Percentiles rank a stretch among this genome's conserved stretches.
Evolutionary conservation across 2,113 vertebrate species (phyloP).

Genomic region (Platichthys stellatus): DNA sequence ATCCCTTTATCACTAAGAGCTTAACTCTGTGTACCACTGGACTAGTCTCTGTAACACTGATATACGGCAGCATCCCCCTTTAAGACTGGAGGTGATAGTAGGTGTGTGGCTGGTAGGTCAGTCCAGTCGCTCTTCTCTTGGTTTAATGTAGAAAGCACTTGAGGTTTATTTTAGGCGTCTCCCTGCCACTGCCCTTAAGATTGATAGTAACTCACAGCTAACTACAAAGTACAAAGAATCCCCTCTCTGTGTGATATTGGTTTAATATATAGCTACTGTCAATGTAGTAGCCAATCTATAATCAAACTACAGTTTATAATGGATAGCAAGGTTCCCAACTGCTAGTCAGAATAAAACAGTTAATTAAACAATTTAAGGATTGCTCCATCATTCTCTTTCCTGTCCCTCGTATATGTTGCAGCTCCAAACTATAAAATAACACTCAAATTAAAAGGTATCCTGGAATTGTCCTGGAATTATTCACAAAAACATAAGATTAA

Average conservation of each 20-base stretch:
- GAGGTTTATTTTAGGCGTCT: not conserved
- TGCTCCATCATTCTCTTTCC: not conserved
- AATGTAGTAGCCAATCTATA: not conserved
- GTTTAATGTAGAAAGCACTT: not conserved
- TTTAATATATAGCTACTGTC: not conserved
- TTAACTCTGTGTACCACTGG: not conserved
- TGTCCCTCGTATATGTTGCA: not conserved
- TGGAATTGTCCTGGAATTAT: not conserved
- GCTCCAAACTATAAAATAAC: not conserved
- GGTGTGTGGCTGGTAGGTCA: not conserved
- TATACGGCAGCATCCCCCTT: not conserved
- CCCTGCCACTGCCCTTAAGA: not conserved
- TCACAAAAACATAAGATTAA: not conserved
- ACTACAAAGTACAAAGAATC: not conserved
- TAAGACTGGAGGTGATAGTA: no score
- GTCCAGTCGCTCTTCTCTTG: no score
- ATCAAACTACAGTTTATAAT: not conserved
- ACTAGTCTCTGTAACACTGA: not conserved
- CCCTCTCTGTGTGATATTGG: not conserved
- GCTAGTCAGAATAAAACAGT: not conserved
- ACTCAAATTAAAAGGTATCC: not conserved
- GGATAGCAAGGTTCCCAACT: not conserved
- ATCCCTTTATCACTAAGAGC: no score
- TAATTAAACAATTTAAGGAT: not conserved
- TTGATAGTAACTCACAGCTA: no score